Conservation (phyloP, 2,113 vertebrate genomes). For the Megaptera novaeangliae region DNA sequence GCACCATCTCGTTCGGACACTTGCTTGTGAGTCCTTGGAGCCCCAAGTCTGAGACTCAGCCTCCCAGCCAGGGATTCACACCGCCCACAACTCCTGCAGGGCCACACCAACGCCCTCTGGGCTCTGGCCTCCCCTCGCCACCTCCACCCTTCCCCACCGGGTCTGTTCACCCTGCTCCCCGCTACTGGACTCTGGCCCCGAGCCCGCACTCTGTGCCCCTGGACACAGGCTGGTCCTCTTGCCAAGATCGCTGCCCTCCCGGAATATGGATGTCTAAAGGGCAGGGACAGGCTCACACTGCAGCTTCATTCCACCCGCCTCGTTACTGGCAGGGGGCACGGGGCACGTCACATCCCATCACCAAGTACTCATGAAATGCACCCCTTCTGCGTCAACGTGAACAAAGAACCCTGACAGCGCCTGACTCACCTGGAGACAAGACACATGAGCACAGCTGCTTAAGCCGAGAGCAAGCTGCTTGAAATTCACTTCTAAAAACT, state of each 20-base stretch:
- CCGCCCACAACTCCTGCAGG: rapidly evolving
- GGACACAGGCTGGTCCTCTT: not conserved
- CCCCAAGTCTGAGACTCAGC: not conserved
- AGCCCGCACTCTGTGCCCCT: not conserved
- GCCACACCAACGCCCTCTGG: rapidly evolving
- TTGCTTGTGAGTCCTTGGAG: not conserved
- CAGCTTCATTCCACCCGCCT: not conserved
- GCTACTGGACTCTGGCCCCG: not conserved
- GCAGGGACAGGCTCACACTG: rapidly evolving
- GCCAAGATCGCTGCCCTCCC: not conserved
- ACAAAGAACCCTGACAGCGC: not conserved
- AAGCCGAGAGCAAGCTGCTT: rapidly evolving
- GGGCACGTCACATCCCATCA: rapidly evolving
- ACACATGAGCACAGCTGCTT: rapidly evolving
- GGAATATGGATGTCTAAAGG: not conserved
- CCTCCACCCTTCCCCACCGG: no score
- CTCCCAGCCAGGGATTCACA: not conserved
- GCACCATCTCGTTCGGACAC: not conserved
- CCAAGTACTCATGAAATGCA: rapidly evolving
- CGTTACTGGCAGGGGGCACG: not conserved
- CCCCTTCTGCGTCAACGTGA: not conserved
- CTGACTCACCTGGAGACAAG: not conserved
- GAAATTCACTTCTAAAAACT: conserved; percentile 58
- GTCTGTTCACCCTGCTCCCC: not conserved
- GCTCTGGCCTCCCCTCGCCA: rapidly evolving